phyloP scores from a whole-genome alignment of 2,113 vertebrate genomes.

The Nerophis lumbriciformis region DNA sequence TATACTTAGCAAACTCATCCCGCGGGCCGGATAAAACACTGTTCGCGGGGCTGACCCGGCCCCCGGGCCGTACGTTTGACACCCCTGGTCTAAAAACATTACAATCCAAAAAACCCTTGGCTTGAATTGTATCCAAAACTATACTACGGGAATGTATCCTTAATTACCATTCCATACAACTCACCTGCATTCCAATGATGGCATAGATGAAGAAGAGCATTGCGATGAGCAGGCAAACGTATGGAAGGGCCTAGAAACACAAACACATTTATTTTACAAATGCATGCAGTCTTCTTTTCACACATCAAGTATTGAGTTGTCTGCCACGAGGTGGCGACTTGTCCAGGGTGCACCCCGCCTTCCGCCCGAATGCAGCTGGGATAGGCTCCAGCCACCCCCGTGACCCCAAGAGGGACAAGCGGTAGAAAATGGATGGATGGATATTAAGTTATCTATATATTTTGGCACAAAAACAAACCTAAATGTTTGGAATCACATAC shows the following conservation, averaged over 20 bases:
- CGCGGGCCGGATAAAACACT: no score
- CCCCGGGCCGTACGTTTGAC: no score
- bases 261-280: conserved; percentile 10
- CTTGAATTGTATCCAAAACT: background rate
- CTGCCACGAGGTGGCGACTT: no score
- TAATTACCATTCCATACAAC: background rate
- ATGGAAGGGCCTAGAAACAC: conserved; percentile 83
- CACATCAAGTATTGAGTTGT: background rate
- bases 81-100: background rate
- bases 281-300: background rate
- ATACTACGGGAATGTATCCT: no score
- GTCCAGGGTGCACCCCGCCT: no score
- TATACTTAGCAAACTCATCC: no score
- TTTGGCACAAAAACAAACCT: conserved; percentile 1
- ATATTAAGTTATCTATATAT: conserved; percentile 3
- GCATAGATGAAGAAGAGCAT: conserved; percentile 99
- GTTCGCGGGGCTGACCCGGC: no score
- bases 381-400: no score
- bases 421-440: no score
- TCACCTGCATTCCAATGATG: conserved; percentile 98
- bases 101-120: background rate
- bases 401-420: no score
- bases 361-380: no score
- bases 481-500: conserved; percentile 16
- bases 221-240: conserved; percentile 94